Percentiles rank a stretch among this genome's conserved stretches.
Evolutionary conservation across 2,113 vertebrate genomes (phyloP).

Genomic region (Ivindomyrus marchei): DNA sequence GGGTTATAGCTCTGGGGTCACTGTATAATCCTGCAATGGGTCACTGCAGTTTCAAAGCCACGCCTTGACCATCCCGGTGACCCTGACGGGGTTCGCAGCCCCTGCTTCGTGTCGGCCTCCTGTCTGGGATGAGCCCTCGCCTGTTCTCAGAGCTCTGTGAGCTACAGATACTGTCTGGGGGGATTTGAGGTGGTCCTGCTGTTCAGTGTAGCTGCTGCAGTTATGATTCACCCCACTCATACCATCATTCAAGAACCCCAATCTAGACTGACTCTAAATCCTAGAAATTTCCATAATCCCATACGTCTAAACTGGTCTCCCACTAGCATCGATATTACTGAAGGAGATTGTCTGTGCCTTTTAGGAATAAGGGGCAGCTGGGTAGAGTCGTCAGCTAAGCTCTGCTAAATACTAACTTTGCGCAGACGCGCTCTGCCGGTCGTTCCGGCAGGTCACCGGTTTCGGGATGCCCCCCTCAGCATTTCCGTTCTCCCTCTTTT

Average conservation of each 20-base stretch:
- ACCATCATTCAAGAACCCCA: background rate
- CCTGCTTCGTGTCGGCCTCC: background rate
- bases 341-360: background rate
- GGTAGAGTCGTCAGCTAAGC: background rate
- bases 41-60: background rate
- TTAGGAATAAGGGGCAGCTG: background rate
- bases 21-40: background rate
- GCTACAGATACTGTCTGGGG: background rate
- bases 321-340: background rate
- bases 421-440: background rate
- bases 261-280: background rate
- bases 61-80: background rate
- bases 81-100: background rate
- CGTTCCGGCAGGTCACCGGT: background rate
- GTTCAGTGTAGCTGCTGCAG: background rate
- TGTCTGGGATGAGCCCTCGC: background rate
- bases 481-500: slow-evolving; percentile 26
- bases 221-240: background rate
- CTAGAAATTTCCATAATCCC: background rate
- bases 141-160: background rate
- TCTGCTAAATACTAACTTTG: background rate
- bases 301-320: background rate
- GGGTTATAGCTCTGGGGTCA: background rate
- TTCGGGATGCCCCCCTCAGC: background rate
- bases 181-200: background rate